Conservation (phyloP, 2,888 invertebrate genomes). For the Eurytoma californica region DNA sequence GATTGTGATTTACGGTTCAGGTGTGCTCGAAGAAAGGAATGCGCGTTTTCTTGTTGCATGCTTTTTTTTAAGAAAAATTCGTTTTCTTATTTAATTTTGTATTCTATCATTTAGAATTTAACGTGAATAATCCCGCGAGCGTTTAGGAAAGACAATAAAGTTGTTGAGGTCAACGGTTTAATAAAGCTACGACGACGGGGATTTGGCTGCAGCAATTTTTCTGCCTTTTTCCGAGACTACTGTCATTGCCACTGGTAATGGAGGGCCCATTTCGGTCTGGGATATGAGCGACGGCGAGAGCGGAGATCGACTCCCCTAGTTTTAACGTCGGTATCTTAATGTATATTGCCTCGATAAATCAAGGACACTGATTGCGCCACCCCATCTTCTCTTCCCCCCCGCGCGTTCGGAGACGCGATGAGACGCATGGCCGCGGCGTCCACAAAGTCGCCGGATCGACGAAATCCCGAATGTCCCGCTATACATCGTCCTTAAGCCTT, state of each 20-base stretch:
- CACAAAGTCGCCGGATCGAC: conserved; percentile 47
- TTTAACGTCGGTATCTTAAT: conserved; percentile 76
- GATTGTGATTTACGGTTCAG: conserved; percentile 70
- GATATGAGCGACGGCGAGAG: conserved; percentile 10
- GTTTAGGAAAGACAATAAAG: no score
- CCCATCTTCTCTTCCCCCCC: conserved; percentile 56
- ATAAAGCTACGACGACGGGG: no score
- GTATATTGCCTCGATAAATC: conserved; percentile 75
- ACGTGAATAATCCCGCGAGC: no score
- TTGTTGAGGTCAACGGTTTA: no score
- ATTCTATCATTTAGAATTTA: no score
- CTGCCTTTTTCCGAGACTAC: neutral
- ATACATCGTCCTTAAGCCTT: conserved; percentile 68
- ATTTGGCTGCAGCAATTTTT: conserved; percentile 18
- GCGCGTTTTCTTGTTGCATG: neutral
- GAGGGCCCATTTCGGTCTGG: conserved; percentile 34
- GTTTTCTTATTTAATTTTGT: no score
- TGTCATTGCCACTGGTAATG: conserved; percentile 52
- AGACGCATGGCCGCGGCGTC: neutral
- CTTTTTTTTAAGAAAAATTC: neutral
- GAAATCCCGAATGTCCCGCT: conserved; percentile 63
- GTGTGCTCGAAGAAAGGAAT: conserved; percentile 5
- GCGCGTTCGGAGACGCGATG: neutral
- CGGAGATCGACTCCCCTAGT: conserved; percentile 67
- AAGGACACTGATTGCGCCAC: conserved; percentile 74